These are phyloP conservation scores for Euwallacea similis DNA, from an alignment of 1,140 invertebrate species.

Conservation along the genomic window DNA sequence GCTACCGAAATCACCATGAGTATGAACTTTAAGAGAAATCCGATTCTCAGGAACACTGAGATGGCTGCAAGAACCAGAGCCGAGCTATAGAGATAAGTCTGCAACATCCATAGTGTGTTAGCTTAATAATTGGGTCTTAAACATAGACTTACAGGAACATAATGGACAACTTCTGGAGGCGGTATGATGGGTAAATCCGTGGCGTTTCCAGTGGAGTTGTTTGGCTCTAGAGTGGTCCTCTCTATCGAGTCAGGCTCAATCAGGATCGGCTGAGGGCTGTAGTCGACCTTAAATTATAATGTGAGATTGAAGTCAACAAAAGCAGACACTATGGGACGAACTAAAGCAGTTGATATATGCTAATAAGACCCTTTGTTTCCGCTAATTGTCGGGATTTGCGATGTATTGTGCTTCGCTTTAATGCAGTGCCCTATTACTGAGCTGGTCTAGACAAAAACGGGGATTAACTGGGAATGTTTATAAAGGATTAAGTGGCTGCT, in stretches of 20 bases:
- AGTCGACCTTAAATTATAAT: constrained; percentile 41
- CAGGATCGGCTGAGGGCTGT: constrained; percentile 39
- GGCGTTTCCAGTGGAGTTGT: constrained; percentile 3
- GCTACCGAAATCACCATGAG: constrained; percentile 72
- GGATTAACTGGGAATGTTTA: background rate
- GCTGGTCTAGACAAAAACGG: too few species aligned
- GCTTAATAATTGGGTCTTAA: too few species aligned
- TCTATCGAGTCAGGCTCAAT: constrained; percentile 2
- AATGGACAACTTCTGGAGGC: constrained; percentile 43
- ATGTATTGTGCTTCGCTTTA: too few species aligned
- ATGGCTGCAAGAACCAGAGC: constrained; percentile 75
- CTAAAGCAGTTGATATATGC: too few species aligned
- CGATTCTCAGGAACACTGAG: constrained; percentile 81
- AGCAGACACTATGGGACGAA: too few species aligned
- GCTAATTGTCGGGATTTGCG: too few species aligned
- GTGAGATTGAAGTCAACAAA: background rate
- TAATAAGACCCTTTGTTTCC: too few species aligned
- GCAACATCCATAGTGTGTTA: too few species aligned
- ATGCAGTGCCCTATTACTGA: too few species aligned
- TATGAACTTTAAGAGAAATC: constrained; percentile 78
- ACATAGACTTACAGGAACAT: constrained; percentile 52
- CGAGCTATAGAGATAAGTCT: constrained; percentile 78
- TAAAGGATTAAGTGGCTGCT: constrained; percentile 43
- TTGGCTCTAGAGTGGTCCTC: constrained; percentile 8
- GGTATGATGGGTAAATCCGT: background rate